Base-by-base conservation (phyloP, 1,140 invertebrate genomes). In the Aricia agestis region DNA sequence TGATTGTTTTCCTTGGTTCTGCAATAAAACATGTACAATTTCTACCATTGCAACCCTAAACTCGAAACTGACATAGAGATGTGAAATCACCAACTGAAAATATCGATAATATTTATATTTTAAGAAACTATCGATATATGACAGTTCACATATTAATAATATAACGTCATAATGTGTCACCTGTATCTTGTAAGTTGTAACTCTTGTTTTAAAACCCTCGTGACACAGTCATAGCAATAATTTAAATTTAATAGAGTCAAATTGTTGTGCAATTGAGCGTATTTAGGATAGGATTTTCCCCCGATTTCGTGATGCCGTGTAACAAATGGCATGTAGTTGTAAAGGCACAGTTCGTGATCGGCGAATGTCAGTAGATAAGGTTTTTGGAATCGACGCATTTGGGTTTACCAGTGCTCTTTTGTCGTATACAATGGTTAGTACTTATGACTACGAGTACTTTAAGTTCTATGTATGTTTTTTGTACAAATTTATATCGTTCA, bases 261-360 rank as follows among this genome's bases (percentile, higher is more conserved):
- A 67, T 67, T 67, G 10, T 57, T 45, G 5, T 19, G 9, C 3
- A 31, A 15, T 52, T 52, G 7, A 15, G 11, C 9, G 42, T 59
- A 17, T 63, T 61, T 63, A 19, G 58, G 10, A 69, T 63, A 18
- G 32, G 57, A 61, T 69, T 59, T 88, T 89, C 86, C 84, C 85
- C 86, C 78, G 71, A 77, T 79, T 84, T 82, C 82, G 82, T 82
- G 81, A 84, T 85, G 85, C 83, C 70, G 78, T 76, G 80, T 82
- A 77, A 84, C 79, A 84, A 87, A 87, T 88, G 85, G 82, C 81
- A 87, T 82, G 79, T 77, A 68, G 74, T 84, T 88, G 85, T 83
- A 89, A 89, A 89, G 87, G 87, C 81, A 81, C 82, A 72, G 73
- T 79, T 91, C 89, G 87, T 89, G 89, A 89, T 82, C 80, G 72